Conservation (phyloP, 2,888 invertebrate genomes). For the Nephrotoma guestfalica region DNA sequence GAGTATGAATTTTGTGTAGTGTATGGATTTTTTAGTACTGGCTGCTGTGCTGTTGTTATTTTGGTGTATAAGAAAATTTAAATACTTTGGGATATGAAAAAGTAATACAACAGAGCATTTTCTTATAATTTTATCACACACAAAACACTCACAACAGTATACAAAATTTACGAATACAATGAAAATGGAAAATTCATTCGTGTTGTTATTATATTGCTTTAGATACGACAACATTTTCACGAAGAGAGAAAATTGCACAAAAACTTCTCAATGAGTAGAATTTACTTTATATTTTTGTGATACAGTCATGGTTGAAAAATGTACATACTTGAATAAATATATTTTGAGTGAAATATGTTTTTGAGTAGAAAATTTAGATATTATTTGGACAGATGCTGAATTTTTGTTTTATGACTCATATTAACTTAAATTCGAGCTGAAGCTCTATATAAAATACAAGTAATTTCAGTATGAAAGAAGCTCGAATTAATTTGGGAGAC, state of each 20-base stretch:
- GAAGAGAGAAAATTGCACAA: not conserved
- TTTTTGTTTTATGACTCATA: no score
- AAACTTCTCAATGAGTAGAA: not conserved
- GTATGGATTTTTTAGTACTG: not conserved
- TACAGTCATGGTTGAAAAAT: not conserved
- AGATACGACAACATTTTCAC: not conserved
- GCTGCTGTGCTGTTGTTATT: not conserved
- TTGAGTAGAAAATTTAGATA: not conserved
- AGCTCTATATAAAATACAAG: no score
- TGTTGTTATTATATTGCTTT: not conserved
- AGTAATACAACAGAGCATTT: not conserved
- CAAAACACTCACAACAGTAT: not conserved
- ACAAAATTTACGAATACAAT: not conserved
- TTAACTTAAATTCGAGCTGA: no score
- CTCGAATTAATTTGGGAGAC: no score
- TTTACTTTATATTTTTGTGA: not conserved
- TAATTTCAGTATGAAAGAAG: no score
- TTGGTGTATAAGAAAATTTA: not conserved
- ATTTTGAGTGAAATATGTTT: not conserved
- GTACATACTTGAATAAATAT: not conserved
- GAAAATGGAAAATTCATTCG: not conserved
- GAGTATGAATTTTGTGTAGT: not conserved
- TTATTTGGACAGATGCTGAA: not conserved
- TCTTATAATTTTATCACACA: not conserved
- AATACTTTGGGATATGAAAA: not conserved